phyloP scores from a whole-genome alignment of 2,113 vertebrate genomes.

The Struthio camelus region DNA sequence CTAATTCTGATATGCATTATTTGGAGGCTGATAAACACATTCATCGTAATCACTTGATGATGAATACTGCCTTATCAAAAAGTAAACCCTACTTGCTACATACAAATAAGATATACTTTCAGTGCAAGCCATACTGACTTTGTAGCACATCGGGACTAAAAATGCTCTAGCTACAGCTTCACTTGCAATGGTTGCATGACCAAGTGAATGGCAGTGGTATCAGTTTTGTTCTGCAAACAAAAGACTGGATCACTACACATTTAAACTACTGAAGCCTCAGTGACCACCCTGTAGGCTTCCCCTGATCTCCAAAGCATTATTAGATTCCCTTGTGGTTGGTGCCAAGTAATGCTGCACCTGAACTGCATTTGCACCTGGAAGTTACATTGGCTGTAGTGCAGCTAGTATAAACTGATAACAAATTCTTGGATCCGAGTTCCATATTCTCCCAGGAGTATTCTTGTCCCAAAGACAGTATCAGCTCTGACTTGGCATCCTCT shows the following conservation, averaged over 20 bases:
- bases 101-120: accelerated
- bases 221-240: accelerated
- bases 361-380: background rate
- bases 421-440: accelerated
- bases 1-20: background rate
- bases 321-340: accelerated
- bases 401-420: accelerated
- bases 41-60: background rate
- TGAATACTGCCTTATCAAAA: background rate
- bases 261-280: accelerated
- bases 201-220: accelerated
- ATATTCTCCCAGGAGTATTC: accelerated
- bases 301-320: accelerated
- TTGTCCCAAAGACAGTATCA: background rate
- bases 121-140: background rate
- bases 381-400: accelerated
- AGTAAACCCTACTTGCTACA: background rate
- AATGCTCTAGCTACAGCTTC: accelerated
- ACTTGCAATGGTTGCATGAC: accelerated
- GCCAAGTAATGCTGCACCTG: accelerated
- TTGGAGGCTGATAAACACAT: background rate
- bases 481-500: background rate
- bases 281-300: too few relatives aligned
- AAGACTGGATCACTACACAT: too few relatives aligned
- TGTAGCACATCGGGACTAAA: background rate